Conservation (phyloP, 2,113 vertebrate species). For the Taurulus bubalis region DNA sequence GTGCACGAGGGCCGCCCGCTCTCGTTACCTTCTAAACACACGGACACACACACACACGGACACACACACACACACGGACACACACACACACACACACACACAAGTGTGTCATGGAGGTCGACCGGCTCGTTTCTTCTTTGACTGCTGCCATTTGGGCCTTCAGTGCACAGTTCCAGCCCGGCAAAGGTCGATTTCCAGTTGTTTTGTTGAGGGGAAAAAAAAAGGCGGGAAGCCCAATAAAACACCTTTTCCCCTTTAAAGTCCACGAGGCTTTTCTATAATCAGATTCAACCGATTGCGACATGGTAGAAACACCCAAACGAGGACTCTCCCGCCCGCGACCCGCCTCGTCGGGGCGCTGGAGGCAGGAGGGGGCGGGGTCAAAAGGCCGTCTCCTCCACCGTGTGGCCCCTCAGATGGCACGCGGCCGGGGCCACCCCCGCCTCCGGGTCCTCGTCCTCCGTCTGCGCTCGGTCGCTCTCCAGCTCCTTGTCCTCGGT, state of each 20-base stretch:
- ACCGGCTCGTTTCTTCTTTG: not conserved
- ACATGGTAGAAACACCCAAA: not conserved
- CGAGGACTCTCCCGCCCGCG: not conserved
- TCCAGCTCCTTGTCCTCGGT: conserved; percentile 60
- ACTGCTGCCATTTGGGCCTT: not conserved
- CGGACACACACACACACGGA: too few species aligned
- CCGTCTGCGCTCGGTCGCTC: conserved; percentile 35
- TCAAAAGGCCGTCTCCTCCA: conserved; percentile 89
- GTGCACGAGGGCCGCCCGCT: conserved; percentile 6
- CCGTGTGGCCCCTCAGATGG: conserved; percentile 56
- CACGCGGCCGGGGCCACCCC: conserved; percentile 24
- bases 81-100: too few species aligned
- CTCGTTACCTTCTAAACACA: not conserved
- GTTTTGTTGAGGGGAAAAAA: not conserved
- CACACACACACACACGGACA: too few species aligned
- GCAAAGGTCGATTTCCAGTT: conserved; percentile 22
- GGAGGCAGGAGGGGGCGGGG: not conserved
- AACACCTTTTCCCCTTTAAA: not conserved
- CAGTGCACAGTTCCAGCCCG: conserved; percentile 34
- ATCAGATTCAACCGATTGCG: not conserved
- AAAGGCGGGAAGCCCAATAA: not conserved
- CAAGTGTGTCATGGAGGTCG: too few species aligned
- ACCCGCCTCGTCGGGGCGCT: not conserved
- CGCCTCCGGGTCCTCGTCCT: conserved; percentile 49
- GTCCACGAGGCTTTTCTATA: not conserved